These are phyloP conservation scores for Cephus nigrinus DNA, from an alignment of 2,888 invertebrate species.

Conservation along the genomic window DNA sequence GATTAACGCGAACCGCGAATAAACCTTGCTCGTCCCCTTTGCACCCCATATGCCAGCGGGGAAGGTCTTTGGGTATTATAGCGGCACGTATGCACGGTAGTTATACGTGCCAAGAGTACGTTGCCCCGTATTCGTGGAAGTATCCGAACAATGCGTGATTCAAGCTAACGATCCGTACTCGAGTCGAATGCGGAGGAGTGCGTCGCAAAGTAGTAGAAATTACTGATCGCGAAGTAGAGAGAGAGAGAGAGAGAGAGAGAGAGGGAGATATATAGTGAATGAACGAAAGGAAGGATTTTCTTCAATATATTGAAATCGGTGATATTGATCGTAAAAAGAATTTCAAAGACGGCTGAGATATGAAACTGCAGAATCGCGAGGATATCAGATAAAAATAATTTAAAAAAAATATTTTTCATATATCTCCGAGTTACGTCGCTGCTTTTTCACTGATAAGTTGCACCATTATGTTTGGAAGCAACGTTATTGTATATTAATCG, in stretches of 20 bases:
- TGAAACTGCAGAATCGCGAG: not conserved
- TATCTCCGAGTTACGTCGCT: not conserved
- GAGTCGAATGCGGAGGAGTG: not conserved
- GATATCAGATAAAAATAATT: not conserved
- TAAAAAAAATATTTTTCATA: not conserved
- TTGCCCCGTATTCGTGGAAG: slow-evolving; percentile 9
- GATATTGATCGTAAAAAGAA: not conserved
- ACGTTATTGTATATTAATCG: not conserved
- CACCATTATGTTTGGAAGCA: not conserved
- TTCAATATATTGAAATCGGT: not conserved
- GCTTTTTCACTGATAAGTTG: not conserved
- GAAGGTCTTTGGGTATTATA: not conserved
- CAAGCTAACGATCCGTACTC: slow-evolving; percentile 5
- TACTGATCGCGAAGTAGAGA: not conserved
- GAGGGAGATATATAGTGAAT: not conserved
- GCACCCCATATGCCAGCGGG: not conserved
- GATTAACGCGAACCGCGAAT: not conserved
- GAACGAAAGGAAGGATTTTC: not conserved
- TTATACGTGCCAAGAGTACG: slow-evolving; percentile 3
- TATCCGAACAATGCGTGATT: slow-evolving; percentile 8
- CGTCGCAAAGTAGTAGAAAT: not conserved
- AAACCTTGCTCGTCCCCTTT: not conserved
- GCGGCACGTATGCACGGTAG: not conserved
- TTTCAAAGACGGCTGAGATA: not conserved
- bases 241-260: not conserved